These are phyloP conservation scores for Pampusana beccarii DNA, from an alignment of 2,113 vertebrate species.

Conservation along the genomic window DNA sequence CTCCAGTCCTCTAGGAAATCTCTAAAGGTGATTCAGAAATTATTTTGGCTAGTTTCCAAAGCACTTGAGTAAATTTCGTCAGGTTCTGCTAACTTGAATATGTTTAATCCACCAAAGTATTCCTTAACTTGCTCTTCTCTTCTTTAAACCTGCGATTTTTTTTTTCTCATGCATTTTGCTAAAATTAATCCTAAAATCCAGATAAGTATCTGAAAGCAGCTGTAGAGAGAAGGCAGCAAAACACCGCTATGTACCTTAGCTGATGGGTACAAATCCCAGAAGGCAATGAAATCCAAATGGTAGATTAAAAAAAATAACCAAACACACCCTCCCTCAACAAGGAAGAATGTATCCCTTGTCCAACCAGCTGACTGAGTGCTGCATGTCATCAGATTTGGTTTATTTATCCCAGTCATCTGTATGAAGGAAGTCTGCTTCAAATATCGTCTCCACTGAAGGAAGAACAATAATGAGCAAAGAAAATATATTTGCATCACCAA, in stretches of 20 bases:
- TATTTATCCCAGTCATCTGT: not conserved
- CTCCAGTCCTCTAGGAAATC: not conserved
- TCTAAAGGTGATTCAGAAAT: not conserved
- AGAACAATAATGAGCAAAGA: not conserved
- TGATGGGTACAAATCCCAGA: not conserved
- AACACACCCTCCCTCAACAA: not conserved
- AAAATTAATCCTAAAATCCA: not conserved
- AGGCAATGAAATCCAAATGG: not conserved
- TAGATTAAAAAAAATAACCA: not conserved
- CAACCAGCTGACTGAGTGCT: not conserved
- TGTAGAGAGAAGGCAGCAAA: not conserved
- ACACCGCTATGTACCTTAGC: accelerated
- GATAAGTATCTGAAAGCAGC: not conserved
- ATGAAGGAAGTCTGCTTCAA: not conserved
- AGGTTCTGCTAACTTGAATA: not conserved
- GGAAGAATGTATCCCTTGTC: not conserved
- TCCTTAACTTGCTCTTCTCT: not conserved
- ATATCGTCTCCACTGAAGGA: not conserved
- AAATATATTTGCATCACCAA: not conserved
- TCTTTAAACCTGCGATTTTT: not conserved
- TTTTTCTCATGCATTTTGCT: not conserved
- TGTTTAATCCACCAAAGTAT: not conserved
- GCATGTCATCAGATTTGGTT: not conserved
- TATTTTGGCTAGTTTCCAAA: not conserved
- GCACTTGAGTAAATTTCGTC: not conserved